Base-by-base conservation (phyloP, 2,113 vertebrate genomes). In the Zapus hudsonius region DNA sequence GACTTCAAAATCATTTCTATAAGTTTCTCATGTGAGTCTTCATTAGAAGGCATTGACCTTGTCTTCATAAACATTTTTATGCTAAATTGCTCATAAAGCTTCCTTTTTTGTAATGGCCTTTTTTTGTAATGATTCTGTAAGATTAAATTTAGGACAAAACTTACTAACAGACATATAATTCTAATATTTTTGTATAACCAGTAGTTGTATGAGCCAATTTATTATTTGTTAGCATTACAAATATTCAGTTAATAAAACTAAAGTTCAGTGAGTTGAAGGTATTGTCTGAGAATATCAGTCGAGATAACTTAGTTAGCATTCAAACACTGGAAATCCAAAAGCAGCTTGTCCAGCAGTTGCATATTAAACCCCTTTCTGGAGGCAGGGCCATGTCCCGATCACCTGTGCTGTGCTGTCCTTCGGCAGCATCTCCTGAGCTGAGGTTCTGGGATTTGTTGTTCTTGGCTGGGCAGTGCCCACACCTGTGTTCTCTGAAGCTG, bases 1-100 rank as follows among this genome's bases (percentile, higher is more conserved):
- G 67, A 72, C 33, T 92, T 88, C 31, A 85, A 4, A 38, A 52
- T 87, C 23, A 90, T 72, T 91, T 93, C 55, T 83, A 10, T 86
- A 27, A 67, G 36, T 81, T 70, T 67, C 40, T 93, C 47, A 42
- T 81, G 9, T 19, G 29, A 20, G 36, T 57, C 36, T 94, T 94
- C 22, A 55, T 67, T 38, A n/a, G 47, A 20, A 73, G 36, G 23
- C 59, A 19, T 6, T 76, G 42, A 55, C 59, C 59, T 64, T 87
- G 22, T 64, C 36, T 92, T 87, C 67, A 40, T 2, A 70, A 31
- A 66, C 20, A 89, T 64, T 83, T 87, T 89, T 63, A 88, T 87
- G 52, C 55, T 84, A 86, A 83, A 38, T 84, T 52, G 42, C 29
- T 89, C 66, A 7, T 42, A 84, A 38, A 33, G 38, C 73, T 25